Conservation (phyloP, 2,113 vertebrate genomes). For the Progne subis region DNA sequence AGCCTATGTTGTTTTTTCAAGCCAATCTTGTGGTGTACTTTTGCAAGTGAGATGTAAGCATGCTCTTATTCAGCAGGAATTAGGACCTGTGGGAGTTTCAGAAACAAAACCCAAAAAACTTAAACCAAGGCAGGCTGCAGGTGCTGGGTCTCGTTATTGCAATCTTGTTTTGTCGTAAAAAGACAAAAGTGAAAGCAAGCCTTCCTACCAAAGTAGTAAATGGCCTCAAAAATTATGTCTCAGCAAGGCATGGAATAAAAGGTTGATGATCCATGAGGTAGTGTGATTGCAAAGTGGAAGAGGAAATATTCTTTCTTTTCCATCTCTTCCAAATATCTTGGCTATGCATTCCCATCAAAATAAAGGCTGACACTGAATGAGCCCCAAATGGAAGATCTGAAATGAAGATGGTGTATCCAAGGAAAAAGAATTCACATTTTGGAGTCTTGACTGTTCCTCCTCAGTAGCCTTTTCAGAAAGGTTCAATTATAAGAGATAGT, state of each 20-base stretch:
- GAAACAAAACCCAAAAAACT: not conserved
- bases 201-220: not conserved
- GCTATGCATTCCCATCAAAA: not conserved
- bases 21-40: not conserved
- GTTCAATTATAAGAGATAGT: conserved; percentile 22
- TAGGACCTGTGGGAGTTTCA: not conserved
- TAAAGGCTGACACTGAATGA: not conserved
- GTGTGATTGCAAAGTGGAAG: not conserved
- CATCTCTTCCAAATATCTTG: not conserved
- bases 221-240: not conserved
- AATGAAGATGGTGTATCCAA: not conserved
- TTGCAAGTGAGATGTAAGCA: not conserved
- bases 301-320: not conserved
- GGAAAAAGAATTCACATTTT: not conserved
- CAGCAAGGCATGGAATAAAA: not conserved
- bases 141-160: not conserved
- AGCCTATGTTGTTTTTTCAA: not conserved
- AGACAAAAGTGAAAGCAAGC: not conserved
- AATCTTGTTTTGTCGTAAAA: not conserved
- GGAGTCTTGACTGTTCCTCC: not conserved
- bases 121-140: not conserved
- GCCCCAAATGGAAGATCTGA: not conserved
- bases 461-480: conserved; percentile 14
- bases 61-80: not conserved
- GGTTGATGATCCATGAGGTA: not conserved